Evolutionary conservation across 2,113 vertebrate species (phyloP).

Genomic region (Ramphastos sulfuratus): DNA sequence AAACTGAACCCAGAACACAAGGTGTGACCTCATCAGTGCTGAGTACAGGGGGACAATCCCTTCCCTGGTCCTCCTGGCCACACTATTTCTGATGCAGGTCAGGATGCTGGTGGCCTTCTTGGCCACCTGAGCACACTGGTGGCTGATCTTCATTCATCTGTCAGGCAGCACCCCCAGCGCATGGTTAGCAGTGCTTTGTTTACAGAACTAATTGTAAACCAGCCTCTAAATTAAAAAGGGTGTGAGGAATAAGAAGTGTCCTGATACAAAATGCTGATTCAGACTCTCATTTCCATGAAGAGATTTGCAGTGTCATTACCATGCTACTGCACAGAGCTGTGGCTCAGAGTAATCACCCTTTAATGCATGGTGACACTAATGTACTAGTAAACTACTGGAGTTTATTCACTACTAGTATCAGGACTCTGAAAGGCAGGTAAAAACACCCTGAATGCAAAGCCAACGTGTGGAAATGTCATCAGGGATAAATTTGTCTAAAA

Average conservation of each 20-base stretch:
- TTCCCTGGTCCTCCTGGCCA: too few relatives aligned
- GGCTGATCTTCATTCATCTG: too few relatives aligned
- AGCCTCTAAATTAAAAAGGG: constrained; percentile 44
- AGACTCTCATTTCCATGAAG: constrained; percentile 67
- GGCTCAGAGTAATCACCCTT: constrained; percentile 73
- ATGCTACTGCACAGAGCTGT: constrained; percentile 65
- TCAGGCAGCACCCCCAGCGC: too few relatives aligned
- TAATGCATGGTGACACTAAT: constrained; percentile 78
- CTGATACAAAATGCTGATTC: constrained; percentile 68
- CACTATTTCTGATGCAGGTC: too few relatives aligned
- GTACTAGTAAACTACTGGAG: constrained; percentile 74
- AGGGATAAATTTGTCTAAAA: neutral
- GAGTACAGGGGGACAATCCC: too few relatives aligned
- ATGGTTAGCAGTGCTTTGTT: constrained; percentile 3
- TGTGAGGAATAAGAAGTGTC: constrained; percentile 5
- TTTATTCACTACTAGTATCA: constrained; percentile 66
- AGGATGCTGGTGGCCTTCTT: too few relatives aligned
- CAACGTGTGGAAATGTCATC: too few relatives aligned
- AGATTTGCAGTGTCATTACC: constrained; percentile 67
- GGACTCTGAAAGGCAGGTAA: constrained; percentile 68
- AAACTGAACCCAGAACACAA: too few relatives aligned
- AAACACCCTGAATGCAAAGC: constrained; percentile 36
- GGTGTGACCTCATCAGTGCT: too few relatives aligned
- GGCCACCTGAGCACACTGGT: too few relatives aligned
- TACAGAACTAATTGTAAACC: constrained; percentile 22